Percentiles rank a stretch among this genome's conserved stretches.
Conservation (phyloP, 2,113 vertebrate species). For the Cardinalis cardinalis region DNA sequence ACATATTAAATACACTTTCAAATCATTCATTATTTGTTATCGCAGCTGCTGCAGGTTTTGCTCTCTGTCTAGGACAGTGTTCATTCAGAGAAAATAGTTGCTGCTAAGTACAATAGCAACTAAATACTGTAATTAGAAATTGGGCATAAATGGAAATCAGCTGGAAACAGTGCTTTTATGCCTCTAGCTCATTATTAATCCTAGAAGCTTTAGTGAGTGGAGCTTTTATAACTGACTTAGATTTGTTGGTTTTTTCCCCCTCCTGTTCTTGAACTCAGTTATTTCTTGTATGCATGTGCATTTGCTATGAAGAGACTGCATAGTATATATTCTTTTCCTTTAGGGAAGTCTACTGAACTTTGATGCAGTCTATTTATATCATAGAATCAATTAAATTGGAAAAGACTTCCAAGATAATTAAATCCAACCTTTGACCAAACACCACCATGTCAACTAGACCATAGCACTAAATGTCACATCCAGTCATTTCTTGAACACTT, state of each 20-base stretch:
- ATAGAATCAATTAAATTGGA: not conserved
- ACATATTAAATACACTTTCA: conserved; percentile 7
- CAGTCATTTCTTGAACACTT: not conserved
- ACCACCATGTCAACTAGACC: not conserved
- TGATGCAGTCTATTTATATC: not conserved
- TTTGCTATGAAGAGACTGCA: not conserved
- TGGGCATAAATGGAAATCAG: conserved; percentile 31
- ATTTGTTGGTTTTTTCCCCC: not conserved
- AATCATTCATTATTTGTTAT: conserved; percentile 53
- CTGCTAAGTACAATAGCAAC: conserved; percentile 38
- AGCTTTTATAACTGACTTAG: conserved; percentile 9
- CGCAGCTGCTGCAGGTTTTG: conserved; percentile 42
- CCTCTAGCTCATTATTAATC: not conserved
- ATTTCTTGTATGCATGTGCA: not conserved
- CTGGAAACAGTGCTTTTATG: conserved; percentile 27
- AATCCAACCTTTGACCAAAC: not conserved
- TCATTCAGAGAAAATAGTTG: conserved; percentile 55
- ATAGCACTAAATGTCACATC: not conserved
- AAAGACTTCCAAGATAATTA: not conserved
- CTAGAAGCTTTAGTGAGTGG: not conserved
- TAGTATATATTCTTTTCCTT: not conserved
- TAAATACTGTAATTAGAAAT: conserved; percentile 56
- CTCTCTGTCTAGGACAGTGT: conserved; percentile 9
- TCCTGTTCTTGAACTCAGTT: not conserved
- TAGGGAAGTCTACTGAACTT: not conserved